phyloP scores from a whole-genome alignment of 2,113 vertebrate genomes.

The Engraulis encrasicolus region DNA sequence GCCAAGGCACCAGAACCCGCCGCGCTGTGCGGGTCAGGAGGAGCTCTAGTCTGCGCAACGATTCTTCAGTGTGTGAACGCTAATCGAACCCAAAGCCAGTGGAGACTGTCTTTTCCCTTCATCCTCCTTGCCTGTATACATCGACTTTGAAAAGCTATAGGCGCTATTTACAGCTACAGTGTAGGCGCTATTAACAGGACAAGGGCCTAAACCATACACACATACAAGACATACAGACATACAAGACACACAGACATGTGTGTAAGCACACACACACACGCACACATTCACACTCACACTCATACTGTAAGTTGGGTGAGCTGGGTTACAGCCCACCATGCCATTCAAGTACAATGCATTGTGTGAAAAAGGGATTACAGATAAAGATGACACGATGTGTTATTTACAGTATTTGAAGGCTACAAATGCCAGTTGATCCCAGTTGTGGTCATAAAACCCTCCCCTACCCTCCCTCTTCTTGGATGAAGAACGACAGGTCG shows the following conservation, averaged over 20 bases:
- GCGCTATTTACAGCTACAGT: neutral
- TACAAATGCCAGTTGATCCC: too few species aligned
- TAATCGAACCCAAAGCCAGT: constrained; percentile 73
- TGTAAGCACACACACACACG: neutral
- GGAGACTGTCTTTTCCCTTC: constrained; percentile 56
- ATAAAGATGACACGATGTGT: too few species aligned
- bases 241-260: neutral
- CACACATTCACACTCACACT: neutral
- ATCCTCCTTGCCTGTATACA: constrained; percentile 71
- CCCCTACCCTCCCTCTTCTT: too few species aligned
- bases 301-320: too few species aligned
- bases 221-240: neutral
- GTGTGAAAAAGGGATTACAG: too few species aligned
- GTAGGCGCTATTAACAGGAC: neutral
- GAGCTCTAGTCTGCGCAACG: too few species aligned
- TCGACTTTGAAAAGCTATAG: constrained; percentile 61
- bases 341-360: too few species aligned
- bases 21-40: too few species aligned
- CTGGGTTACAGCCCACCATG: too few species aligned
- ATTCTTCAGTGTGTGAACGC: constrained; percentile 65
- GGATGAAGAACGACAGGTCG: too few species aligned
- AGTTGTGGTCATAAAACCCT: too few species aligned
- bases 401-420: too few species aligned
- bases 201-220: neutral
- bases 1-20: neutral